Evolutionary conservation across 2,113 vertebrate species (phyloP).

Genomic region (Forbesichthys papilliferus): DNA sequence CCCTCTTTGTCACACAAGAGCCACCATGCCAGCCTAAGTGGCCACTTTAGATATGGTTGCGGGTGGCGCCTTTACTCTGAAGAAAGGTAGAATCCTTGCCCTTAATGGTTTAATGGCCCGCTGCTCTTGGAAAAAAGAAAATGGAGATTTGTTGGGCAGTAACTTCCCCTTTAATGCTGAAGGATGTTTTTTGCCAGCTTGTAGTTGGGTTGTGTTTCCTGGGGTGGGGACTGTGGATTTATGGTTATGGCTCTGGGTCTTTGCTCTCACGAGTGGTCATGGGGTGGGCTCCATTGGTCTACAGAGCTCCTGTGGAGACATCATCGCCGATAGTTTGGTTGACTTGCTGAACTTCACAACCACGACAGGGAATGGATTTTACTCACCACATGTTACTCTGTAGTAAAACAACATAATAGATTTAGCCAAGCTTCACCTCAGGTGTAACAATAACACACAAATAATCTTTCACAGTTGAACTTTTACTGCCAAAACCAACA

Average conservation of each 20-base stretch:
- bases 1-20: constrained; percentile 21
- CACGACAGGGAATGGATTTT: neutral
- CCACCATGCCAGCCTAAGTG: constrained; percentile 51
- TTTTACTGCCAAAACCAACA: constrained; percentile 7
- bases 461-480: constrained; percentile 1
- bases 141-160: constrained; percentile 70
- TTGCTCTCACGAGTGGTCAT: constrained; percentile 68
- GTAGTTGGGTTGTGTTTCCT: constrained; percentile 63
- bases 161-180: constrained; percentile 65
- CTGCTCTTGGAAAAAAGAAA: constrained; percentile 57
- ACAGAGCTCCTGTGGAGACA: constrained; percentile 29
- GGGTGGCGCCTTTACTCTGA: constrained; percentile 54
- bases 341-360: constrained; percentile 50
- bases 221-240: constrained; percentile 57
- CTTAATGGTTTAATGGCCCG: constrained; percentile 68
- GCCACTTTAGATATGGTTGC: constrained; percentile 41
- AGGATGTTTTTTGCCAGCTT: constrained; percentile 68
- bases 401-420: too few species aligned
- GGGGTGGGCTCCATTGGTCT: constrained; percentile 47
- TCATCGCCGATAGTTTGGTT: constrained; percentile 20
- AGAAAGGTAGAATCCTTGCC: constrained; percentile 38
- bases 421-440: neutral
- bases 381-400: too few species aligned
- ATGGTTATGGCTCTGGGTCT: constrained; percentile 56
- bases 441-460: too few species aligned